Evolutionary conservation across 2,888 invertebrate species (phyloP).

Genomic region (Andrena trimmerana): DNA sequence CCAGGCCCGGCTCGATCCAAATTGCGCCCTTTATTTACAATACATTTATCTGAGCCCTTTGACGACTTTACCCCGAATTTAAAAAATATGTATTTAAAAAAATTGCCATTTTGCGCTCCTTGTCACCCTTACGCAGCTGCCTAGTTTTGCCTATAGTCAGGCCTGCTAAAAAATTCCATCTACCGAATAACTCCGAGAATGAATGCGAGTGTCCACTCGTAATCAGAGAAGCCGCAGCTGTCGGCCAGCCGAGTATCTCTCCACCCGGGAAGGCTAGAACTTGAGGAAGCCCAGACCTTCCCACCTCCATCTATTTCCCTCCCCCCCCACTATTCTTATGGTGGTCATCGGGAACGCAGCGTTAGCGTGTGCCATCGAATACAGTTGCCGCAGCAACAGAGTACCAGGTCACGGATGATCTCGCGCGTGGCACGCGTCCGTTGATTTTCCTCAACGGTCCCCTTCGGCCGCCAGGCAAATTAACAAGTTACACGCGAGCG

Average conservation of each 20-base stretch:
- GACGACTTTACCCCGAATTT: too few relatives aligned
- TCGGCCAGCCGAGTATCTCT: background rate
- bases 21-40: too few relatives aligned
- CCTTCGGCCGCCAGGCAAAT: constrained; percentile 1
- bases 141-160: too few relatives aligned
- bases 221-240: background rate
- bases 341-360: constrained; percentile 32
- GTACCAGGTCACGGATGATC: constrained; percentile 39
- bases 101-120: too few relatives aligned
- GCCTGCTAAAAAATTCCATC: background rate
- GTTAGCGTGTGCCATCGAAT: constrained; percentile 59
- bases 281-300: constrained; percentile 50
- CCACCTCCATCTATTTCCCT: constrained; percentile 47
- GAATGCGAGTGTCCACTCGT: background rate
- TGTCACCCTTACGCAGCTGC: too few relatives aligned
- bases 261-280: constrained; percentile 27
- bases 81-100: too few relatives aligned
- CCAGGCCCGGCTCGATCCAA: too few relatives aligned
- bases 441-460: constrained; percentile 22
- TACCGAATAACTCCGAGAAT: background rate
- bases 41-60: too few relatives aligned
- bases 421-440: constrained; percentile 8
- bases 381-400: constrained; percentile 53
- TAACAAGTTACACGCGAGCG: background rate
- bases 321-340: constrained; percentile 34